Conservation (phyloP, 2,797 vertebrate genomes). For the Platyrinchus mystaceus region DNA sequence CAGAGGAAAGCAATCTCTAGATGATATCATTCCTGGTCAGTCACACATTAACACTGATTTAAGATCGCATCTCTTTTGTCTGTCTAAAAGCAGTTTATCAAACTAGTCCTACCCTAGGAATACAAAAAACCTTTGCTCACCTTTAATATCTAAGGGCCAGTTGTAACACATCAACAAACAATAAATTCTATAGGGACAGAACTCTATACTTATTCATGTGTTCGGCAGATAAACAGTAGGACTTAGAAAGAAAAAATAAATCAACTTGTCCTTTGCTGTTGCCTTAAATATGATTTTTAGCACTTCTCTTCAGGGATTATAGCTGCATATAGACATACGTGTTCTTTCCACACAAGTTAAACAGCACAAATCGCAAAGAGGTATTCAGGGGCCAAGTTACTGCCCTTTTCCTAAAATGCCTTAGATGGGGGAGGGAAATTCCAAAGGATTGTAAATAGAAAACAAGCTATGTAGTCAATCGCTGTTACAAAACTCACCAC, state of each 20-base stretch:
- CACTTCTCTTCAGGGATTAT: background rate
- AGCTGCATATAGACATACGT: background rate
- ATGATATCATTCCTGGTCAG: constrained; percentile 56
- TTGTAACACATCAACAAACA: background rate
- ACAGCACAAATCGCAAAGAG: background rate
- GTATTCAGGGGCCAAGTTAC: background rate
- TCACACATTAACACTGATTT: constrained; percentile 36
- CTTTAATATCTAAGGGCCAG: background rate
- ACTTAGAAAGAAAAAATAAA: background rate
- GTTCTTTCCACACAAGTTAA: background rate
- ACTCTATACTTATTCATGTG: background rate
- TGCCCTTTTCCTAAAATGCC: background rate
- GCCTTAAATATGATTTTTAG: background rate
- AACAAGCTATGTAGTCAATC: background rate
- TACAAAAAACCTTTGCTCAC: constrained; percentile 2
- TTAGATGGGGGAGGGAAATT: background rate
- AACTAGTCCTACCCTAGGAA: background rate
- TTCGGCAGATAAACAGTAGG: background rate
- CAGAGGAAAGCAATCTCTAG: constrained; percentile 48
- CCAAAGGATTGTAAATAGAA: background rate
- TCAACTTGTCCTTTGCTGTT: background rate
- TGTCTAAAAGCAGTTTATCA: constrained; percentile 39
- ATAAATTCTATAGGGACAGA: background rate
- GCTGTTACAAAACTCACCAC: background rate
- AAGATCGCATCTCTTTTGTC: constrained; percentile 26